Base-by-base conservation (phyloP, 2,888 invertebrate genomes). In the Drosophila recens region DNA sequence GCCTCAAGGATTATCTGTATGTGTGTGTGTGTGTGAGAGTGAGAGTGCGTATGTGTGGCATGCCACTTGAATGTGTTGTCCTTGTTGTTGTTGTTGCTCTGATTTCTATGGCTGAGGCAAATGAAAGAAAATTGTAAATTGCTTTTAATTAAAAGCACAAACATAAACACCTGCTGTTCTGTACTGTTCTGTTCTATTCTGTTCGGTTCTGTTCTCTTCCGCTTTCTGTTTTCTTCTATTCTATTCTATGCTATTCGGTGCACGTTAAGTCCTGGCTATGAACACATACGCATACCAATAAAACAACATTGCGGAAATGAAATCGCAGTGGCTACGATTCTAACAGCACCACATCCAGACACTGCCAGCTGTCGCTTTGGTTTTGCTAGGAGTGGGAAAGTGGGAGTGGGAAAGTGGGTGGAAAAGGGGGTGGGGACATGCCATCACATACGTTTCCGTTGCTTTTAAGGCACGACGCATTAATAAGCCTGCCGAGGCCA, bases 141-240 rank as follows among this genome's bases (percentile, higher is more conserved):
- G 82, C 85, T 90, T 90, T 90, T 90, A 90, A 90, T 90, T 90
- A 90, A 90, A 90, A 90, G 87, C 88, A 86, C 86, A 87, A 86
- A 84, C 87, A 87, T 82, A 87, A 87, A 83, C 86, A 87, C 86
- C 86, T 87, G 86, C 86, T 87, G 86, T 86, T 75, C 72, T 51
- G 57, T 53, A 67, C 57, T 57, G 49, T 38, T 23, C 11, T 27
- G 1, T 23, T 49, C 38, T 30, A 17, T 30, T 30, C 30, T 30
- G 30, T 8, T 8, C 17, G 17, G 17, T 17, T 17, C 17, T 17
- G 17, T n/a, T 30, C 8, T 30, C 30, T 30, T 30, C 30, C 8
- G 30, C 30, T 8, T 59, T 43, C 6, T 36, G 6, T 20, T 40
- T 30, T 48, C 38, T 48, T 46, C 20, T 46, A 8, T 38, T n/a